A percentile compares a stretch with the other conserved stretches of the same genome.
Conservation (phyloP, 2,888 invertebrate species). For the Rhagium mordax region DNA sequence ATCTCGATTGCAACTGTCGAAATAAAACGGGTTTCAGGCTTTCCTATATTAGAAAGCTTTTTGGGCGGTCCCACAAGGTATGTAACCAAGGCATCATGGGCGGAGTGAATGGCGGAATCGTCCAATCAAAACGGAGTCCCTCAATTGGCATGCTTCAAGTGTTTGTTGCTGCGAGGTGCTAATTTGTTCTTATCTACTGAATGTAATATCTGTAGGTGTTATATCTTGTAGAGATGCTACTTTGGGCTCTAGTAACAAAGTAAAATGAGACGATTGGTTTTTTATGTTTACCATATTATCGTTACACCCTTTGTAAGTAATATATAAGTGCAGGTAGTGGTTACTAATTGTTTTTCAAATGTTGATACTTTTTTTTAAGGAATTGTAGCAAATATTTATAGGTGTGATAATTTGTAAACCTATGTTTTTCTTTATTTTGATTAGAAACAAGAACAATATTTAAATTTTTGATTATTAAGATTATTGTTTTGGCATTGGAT, state of each 20-base stretch:
- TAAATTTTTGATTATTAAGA: no score
- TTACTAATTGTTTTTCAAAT: background rate
- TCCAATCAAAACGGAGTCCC: constrained; percentile 37
- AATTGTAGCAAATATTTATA: no score
- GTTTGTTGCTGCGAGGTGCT: constrained; percentile 54
- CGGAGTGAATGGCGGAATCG: constrained; percentile 47
- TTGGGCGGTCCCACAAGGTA: constrained; percentile 57
- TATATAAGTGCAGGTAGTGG: background rate
- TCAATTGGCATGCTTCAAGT: constrained; percentile 47
- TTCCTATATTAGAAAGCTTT: constrained; percentile 61
- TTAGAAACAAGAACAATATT: no score
- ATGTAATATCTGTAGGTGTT: constrained; percentile 45
- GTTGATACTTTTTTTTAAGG: no score
- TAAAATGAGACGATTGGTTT: constrained; percentile 23
- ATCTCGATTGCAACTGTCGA: constrained; percentile 53
- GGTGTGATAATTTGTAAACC: no score
- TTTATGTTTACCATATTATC: constrained; percentile 11
- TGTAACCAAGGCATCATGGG: constrained; percentile 61
- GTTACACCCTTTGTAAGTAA: constrained; percentile 9
- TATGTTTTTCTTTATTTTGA: no score
- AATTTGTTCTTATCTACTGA: constrained; percentile 60
- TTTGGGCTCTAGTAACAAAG: constrained; percentile 11
- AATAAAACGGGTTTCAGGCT: constrained; percentile 55
- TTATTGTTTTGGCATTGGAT: no score
- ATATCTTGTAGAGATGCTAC: constrained; percentile 27